Percentiles rank a stretch among this genome's conserved stretches.
These are phyloP conservation scores for Gryon sp. DNA, from an alignment of 1,140 invertebrate genomes.

Conservation along the genomic window DNA sequence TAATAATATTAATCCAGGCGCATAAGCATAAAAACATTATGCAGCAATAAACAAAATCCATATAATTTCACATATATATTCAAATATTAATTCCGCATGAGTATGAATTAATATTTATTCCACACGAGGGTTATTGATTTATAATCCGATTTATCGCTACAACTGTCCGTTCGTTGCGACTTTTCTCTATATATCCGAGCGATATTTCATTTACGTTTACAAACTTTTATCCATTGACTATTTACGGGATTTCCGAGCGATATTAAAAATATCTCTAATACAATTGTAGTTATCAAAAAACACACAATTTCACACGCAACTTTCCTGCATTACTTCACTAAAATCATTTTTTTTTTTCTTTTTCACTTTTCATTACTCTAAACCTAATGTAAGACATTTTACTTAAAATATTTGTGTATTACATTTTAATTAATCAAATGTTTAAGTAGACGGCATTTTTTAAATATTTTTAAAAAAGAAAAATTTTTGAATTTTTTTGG, in stretches of 20 bases:
- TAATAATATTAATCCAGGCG: slow-evolving; percentile 39
- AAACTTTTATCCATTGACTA: slow-evolving; percentile 40
- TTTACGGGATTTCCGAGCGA: slow-evolving; percentile 28
- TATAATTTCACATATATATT: slow-evolving; percentile 48
- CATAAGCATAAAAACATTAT: slow-evolving; percentile 35
- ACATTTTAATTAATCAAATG: too few species aligned
- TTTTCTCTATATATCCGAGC: slow-evolving; percentile 4
- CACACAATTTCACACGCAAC: too few species aligned
- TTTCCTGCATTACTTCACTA: too few species aligned
- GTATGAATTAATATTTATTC: slow-evolving; percentile 48
- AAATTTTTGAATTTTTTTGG: too few species aligned
- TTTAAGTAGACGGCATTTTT: too few species aligned
- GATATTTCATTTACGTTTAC: slow-evolving; percentile 42
- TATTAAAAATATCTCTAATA: slow-evolving; percentile 36
- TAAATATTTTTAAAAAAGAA: too few species aligned
- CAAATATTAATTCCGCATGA: slow-evolving; percentile 36
- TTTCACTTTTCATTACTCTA: too few species aligned
- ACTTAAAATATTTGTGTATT: too few species aligned
- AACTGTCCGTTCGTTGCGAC: slow-evolving; percentile 13
- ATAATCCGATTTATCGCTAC: slow-evolving; percentile 54
- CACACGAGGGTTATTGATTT: slow-evolving; percentile 34
- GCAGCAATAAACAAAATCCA: slow-evolving; percentile 42
- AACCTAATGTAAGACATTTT: too few species aligned
- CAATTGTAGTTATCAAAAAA: slow-evolving; percentile 11
- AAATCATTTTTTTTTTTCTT: too few species aligned